Conservation (phyloP, 2,888 invertebrate species). For the Amblyjoppa proteus region DNA sequence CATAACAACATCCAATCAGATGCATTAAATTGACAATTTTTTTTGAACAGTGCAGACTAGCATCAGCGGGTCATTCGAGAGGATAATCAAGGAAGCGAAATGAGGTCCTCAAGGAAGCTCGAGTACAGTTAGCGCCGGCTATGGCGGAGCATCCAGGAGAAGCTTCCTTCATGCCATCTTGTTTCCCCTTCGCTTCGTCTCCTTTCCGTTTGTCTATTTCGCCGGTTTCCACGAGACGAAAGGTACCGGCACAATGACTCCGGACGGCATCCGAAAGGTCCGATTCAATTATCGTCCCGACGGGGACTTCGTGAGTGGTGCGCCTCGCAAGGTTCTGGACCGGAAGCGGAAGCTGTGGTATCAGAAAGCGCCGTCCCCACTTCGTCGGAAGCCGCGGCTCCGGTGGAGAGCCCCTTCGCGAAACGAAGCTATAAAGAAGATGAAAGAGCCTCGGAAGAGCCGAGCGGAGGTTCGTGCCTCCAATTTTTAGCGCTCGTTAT, state of each 20-base stretch:
- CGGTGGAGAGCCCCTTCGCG: slow-evolving; percentile 18
- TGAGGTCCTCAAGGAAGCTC: not conserved
- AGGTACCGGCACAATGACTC: slow-evolving; percentile 51
- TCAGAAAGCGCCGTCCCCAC: slow-evolving; percentile 49
- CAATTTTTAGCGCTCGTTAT: slow-evolving; percentile 67
- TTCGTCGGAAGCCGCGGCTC: slow-evolving; percentile 26
- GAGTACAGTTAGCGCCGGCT: too few relatives aligned
- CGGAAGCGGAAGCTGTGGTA: slow-evolving; percentile 68
- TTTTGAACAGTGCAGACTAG: not conserved
- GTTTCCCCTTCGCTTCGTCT: slow-evolving; percentile 31
- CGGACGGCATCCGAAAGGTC: slow-evolving; percentile 61
- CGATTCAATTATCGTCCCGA: slow-evolving; percentile 73
- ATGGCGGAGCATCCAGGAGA: not conserved
- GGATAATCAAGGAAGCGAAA: not conserved
- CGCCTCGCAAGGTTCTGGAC: slow-evolving; percentile 78
- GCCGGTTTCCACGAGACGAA: slow-evolving; percentile 40
- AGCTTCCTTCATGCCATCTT: not conserved
- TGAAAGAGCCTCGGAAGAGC: slow-evolving; percentile 59
- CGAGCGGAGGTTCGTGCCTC: slow-evolving; percentile 60
- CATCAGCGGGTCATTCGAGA: not conserved
- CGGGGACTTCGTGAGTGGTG: slow-evolving; percentile 76
- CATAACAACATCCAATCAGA: too few relatives aligned
- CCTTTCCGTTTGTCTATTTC: slow-evolving; percentile 47
- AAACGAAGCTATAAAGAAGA: slow-evolving; percentile 54
- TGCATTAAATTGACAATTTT: too few relatives aligned